Percentiles rank a stretch among this genome's conserved stretches.
phyloP scores from a whole-genome alignment of 2,888 invertebrate genomes.

The Oscheius myriophilus region DNA sequence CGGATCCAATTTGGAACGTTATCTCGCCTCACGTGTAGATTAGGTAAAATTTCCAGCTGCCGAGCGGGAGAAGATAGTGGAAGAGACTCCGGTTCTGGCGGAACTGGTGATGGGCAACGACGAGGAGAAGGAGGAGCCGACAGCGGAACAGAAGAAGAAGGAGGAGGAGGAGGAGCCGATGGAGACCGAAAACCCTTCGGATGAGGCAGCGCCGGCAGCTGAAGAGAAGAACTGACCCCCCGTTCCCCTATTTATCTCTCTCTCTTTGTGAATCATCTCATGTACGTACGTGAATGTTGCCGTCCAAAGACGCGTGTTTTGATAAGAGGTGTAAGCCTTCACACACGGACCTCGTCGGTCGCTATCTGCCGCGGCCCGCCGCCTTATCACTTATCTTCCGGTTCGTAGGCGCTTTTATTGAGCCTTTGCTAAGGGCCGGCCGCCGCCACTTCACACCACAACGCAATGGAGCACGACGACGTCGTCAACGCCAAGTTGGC shows the following conservation, averaged over 20 bases:
- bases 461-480: slow-evolving; percentile 14
- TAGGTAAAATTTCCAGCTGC: slow-evolving; percentile 25
- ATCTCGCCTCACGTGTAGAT: slow-evolving; percentile 4
- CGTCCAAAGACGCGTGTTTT: slow-evolving; percentile 1
- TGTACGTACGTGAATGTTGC: slow-evolving; percentile 22
- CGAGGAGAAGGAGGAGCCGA: slow-evolving; percentile 16
- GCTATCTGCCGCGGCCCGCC: slow-evolving; percentile 1
- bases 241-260: background rate
- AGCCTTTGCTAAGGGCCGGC: no score
- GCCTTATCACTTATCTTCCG: slow-evolving; percentile 9
- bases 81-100: slow-evolving; percentile 53
- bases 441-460: slow-evolving; percentile 1
- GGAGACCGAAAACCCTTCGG: background rate
- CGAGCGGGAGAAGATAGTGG: slow-evolving; percentile 37
- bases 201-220: background rate
- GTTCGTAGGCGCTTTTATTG: background rate
- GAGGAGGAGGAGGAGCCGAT: slow-evolving; percentile 10
- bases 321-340: slow-evolving; percentile 19
- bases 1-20: background rate
- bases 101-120: slow-evolving; percentile 44
- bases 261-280: slow-evolving; percentile 16
- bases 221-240: slow-evolving; percentile 5
- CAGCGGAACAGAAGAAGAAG: slow-evolving; percentile 1
- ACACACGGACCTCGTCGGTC: slow-evolving; percentile 10
- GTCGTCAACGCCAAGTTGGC: background rate